Conservation (phyloP, 2,113 vertebrate species). For the Tetrax tetrax region DNA sequence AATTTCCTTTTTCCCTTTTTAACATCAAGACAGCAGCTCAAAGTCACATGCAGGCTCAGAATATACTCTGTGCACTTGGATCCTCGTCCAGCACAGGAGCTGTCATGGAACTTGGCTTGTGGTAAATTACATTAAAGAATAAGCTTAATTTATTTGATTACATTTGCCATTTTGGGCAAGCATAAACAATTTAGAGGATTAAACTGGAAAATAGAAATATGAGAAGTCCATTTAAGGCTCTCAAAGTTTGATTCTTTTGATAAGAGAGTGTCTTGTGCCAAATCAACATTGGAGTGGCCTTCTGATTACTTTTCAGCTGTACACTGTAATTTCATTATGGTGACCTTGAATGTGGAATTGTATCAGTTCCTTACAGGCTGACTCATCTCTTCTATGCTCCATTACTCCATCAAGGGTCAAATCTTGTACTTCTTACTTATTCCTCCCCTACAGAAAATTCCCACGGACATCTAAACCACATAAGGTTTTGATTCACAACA, state of each 20-base stretch:
- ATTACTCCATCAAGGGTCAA: not conserved
- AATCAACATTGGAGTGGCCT: not conserved
- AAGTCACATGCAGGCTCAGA: not conserved
- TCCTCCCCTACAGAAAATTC: not conserved
- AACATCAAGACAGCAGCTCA: not conserved
- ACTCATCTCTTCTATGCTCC: not conserved
- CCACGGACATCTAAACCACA: not conserved
- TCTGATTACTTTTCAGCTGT: conserved; percentile 1
- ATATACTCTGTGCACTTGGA: not conserved
- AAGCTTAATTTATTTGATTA: conserved; percentile 31
- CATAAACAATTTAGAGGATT: conserved; percentile 35
- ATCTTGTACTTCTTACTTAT: not conserved
- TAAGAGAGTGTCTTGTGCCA: conserved; percentile 16
- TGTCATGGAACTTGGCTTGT: not conserved
- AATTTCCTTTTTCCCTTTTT: not conserved
- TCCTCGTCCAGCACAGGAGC: not conserved
- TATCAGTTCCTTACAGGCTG: not conserved
- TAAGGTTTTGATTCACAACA: not conserved
- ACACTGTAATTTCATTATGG: conserved; percentile 23
- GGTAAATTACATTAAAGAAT: conserved; percentile 3
- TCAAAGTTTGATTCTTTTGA: not conserved
- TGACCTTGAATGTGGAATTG: not conserved
- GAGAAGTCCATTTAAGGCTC: not conserved
- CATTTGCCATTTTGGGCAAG: not conserved
- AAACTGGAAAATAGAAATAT: conserved; percentile 21